Conservation (phyloP, 1,140 invertebrate genomes). For the Tetragnatha versicolor region DNA sequence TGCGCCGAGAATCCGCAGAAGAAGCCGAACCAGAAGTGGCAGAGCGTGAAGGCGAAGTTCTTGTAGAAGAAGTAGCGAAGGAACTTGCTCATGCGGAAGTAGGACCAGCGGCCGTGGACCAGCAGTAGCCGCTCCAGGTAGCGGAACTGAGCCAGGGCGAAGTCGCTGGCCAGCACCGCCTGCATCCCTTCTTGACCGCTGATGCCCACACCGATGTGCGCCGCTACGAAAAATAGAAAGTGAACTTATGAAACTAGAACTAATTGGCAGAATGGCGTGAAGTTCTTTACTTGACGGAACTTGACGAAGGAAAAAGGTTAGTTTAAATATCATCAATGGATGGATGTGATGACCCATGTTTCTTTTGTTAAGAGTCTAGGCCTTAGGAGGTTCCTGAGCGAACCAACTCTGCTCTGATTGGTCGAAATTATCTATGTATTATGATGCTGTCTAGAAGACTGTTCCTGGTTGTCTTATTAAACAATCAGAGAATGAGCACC, state of each 20-base stretch:
- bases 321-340: too few relatives aligned
- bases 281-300: too few relatives aligned
- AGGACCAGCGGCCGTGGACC: conserved; percentile 98
- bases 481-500: too few relatives aligned
- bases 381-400: too few relatives aligned
- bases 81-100: conserved; percentile 96
- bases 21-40: conserved; percentile 99
- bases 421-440: too few relatives aligned
- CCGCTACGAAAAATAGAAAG: conserved; percentile 72
- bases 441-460: too few relatives aligned
- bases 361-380: too few relatives aligned
- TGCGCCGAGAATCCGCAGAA: conserved; percentile 98
- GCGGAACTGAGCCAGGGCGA: conserved; percentile 96
- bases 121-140: conserved; percentile 93
- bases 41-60: conserved; percentile 98
- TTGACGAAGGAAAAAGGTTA: too few relatives aligned
- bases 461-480: too few relatives aligned
- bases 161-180: conserved; percentile 96
- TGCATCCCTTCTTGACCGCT: conserved; percentile 98
- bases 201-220: conserved; percentile 98
- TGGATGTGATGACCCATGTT: too few relatives aligned
- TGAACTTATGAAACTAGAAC: neutral
- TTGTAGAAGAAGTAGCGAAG: conserved; percentile 98
- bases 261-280: too few relatives aligned
- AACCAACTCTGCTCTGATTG: too few relatives aligned